Evolutionary conservation across 2,888 invertebrate genomes (phyloP), one percentile per base, ranked within the genome.

Genomic region (Camponotus fellah): DNA sequence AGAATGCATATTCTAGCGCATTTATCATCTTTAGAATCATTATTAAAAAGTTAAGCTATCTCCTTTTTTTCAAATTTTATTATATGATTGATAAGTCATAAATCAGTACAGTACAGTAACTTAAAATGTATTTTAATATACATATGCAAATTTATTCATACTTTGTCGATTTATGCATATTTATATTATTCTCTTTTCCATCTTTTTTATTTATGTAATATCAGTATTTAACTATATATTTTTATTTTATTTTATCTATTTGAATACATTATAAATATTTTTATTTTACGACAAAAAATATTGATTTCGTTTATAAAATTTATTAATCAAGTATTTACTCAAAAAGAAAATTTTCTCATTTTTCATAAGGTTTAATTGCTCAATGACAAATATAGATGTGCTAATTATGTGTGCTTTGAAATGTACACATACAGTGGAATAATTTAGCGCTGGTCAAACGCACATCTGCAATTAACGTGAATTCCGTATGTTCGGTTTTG

Each of bases 331-430:
- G 40, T 40, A 40, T 40, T 32, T 32, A 21, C 12, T 8, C 9
- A 17, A 8, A 53, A 14, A 53, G 68, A 26, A 40, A 26, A 43
- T 43, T 68, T 26, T 37, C 6, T 6, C n/a, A 69, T 21, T 6
- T 21, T 79, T 71, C 12, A 14, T 17, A 12, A 10, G 6, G 0
- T 56, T 68, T 37, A 14, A 14, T 53, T 37, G 17, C 21, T 5
- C 43, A 32, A 43, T 58, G 10, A 14, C 14, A 43, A 14, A 3
- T 60, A 46, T 66, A 69, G n/a, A 43, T n/a, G 32, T 69, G 69
- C 60, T 79, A 79, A 79, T 71, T 79, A 79, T 69, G 21, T 79
- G 34, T 34, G 34, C 71, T 79, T 69, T 71, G 58, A 71, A 79
- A 79, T 71, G 46, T 68, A 9, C n/a, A 66, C 21, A 79, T 69